Evolutionary conservation across 2,113 vertebrate species (phyloP).

Genomic region (Pelvicachromis taeniatus): DNA sequence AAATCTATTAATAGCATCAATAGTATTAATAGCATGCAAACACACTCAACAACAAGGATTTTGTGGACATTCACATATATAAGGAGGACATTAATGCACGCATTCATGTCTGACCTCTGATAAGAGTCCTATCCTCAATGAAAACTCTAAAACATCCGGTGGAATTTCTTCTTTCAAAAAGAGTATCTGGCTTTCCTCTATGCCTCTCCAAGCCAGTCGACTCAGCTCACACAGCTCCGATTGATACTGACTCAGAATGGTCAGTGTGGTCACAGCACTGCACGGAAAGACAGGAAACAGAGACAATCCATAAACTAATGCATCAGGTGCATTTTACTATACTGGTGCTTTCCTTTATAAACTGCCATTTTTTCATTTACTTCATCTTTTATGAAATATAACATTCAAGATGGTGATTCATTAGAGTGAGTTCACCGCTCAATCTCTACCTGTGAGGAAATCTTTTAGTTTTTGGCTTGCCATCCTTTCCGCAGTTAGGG

Average conservation of each 20-base stretch:
- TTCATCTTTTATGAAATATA: background rate
- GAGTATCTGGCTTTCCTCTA: constrained; percentile 75
- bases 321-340: accelerated
- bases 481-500: background rate
- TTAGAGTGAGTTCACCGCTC: background rate
- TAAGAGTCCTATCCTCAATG: constrained; percentile 69
- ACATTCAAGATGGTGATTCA: background rate
- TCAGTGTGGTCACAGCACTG: background rate
- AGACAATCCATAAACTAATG: background rate
- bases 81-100: background rate
- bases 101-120: constrained; percentile 70
- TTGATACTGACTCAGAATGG: constrained; percentile 29
- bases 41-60: background rate
- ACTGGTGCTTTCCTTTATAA: background rate
- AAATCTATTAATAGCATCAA: background rate
- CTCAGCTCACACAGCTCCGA: constrained; percentile 71
- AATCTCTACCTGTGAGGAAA: constrained; percentile 14
- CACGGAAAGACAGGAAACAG: background rate
- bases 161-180: constrained; percentile 75
- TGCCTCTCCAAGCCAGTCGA: constrained; percentile 75
- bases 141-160: constrained; percentile 67
- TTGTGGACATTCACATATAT: background rate
- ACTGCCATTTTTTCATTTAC: background rate
- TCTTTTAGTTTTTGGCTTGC: background rate
- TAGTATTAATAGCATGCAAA: background rate